These are phyloP conservation scores for Corydoras maculifer DNA, from an alignment of 2,113 vertebrate genomes.

Conservation along the genomic window DNA sequence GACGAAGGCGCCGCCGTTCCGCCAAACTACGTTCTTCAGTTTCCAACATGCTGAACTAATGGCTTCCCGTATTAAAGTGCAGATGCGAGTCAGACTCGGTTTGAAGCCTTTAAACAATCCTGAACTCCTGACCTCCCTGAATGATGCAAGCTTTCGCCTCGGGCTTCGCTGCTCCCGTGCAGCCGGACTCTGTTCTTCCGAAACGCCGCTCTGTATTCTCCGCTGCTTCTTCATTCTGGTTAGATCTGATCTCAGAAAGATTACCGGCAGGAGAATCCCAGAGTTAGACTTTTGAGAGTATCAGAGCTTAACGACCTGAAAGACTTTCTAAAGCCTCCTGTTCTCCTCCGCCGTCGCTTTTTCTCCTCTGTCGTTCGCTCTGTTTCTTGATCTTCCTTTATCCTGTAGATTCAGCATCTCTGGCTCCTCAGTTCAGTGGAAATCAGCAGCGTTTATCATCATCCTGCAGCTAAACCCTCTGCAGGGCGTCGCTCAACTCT, in stretches of 20 bases:
- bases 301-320: slow-evolving; percentile 33
- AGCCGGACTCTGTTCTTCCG: slow-evolving; percentile 29
- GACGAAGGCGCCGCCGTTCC: neutral
- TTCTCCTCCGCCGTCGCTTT: neutral
- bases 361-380: neutral
- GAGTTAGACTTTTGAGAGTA: neutral
- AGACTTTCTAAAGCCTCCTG: slow-evolving; percentile 29
- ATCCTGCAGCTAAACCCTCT: too few relatives aligned
- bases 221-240: slow-evolving; percentile 39
- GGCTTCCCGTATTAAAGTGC: neutral
- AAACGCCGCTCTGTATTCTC: slow-evolving; percentile 19
- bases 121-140: slow-evolving; percentile 25
- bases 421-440: too few relatives aligned
- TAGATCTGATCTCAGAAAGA: slow-evolving; percentile 15
- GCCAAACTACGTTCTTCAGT: neutral
- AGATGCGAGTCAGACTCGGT: neutral
- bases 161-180: slow-evolving; percentile 14
- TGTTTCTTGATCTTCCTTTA: too few relatives aligned
- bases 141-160: slow-evolving; percentile 14
- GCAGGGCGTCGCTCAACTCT: too few relatives aligned
- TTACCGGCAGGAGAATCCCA: slow-evolving; percentile 1
- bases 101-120: slow-evolving; percentile 18
- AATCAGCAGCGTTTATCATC: too few relatives aligned
- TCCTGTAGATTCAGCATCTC: too few relatives aligned
- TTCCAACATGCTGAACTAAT: neutral